phyloP scores from a whole-genome alignment of 1,140 invertebrate species.

The Temnothorax nylanderi region DNA sequence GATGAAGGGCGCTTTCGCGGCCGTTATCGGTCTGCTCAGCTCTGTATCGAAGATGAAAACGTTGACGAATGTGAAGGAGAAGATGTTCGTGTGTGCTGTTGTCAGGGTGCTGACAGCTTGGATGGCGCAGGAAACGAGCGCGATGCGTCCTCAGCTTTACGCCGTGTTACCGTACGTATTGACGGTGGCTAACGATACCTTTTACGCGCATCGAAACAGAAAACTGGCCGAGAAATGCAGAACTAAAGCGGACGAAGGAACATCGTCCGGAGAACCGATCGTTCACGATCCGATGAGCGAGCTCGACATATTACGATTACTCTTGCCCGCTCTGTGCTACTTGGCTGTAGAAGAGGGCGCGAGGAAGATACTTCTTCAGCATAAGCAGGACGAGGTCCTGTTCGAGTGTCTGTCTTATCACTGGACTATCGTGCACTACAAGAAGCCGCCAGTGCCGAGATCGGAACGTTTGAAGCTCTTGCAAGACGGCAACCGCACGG shows the following conservation, averaged over 20 bases:
- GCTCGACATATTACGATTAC: slow-evolving; percentile 91
- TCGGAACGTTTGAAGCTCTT: slow-evolving; percentile 91
- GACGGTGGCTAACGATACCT: slow-evolving; percentile 92
- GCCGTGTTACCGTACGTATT: slow-evolving; percentile 92
- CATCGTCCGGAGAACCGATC: slow-evolving; percentile 74
- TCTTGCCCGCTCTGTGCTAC: slow-evolving; percentile 95
- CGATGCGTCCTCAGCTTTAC: slow-evolving; percentile 93
- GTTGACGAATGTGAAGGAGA: slow-evolving; percentile 88
- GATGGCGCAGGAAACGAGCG: slow-evolving; percentile 96
- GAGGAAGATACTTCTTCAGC: slow-evolving; percentile 92
- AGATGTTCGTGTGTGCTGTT: slow-evolving; percentile 93
- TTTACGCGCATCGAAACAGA: slow-evolving; percentile 89
- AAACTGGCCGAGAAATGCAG: slow-evolving; percentile 89
- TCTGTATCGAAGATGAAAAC: slow-evolving; percentile 91
- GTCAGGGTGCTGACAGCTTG: slow-evolving; percentile 94
- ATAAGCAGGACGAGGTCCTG: slow-evolving; percentile 92
- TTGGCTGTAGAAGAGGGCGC: slow-evolving; percentile 95
- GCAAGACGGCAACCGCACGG: slow-evolving; percentile 89
- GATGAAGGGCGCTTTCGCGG: slow-evolving; percentile 95
- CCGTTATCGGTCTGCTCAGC: slow-evolving; percentile 91
- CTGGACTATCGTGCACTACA: slow-evolving; percentile 95
- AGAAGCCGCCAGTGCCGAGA: slow-evolving; percentile 92
- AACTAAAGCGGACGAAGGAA: slow-evolving; percentile 85
- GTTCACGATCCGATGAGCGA: slow-evolving; percentile 88
- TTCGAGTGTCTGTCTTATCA: slow-evolving; percentile 93